phyloP scores from a whole-genome alignment of 2,888 invertebrate species.

The Ceramica pisi region DNA sequence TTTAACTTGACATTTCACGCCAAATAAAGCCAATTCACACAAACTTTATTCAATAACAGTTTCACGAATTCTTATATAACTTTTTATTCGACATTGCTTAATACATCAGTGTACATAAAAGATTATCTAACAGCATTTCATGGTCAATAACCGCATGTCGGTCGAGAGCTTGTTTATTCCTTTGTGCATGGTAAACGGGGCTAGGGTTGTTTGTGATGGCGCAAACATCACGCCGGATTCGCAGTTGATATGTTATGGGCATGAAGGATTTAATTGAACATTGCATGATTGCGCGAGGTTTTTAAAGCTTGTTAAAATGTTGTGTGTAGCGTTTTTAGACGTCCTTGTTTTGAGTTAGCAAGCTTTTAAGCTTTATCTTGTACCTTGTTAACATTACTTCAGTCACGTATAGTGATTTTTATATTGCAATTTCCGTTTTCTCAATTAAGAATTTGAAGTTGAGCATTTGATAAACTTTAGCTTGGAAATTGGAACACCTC shows the following conservation, averaged over 20 bases:
- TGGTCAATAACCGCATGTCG: constrained; percentile 56
- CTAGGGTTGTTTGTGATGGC: constrained; percentile 51
- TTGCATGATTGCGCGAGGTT: constrained; percentile 13
- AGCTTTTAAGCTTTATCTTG: not conserved
- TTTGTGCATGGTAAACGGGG: constrained; percentile 57
- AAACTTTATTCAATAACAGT: constrained; percentile 28
- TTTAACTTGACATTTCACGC: constrained; percentile 26
- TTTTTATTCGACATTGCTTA: constrained; percentile 49
- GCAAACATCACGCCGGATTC: constrained; percentile 48
- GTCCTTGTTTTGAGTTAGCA: not conserved
- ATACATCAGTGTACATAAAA: constrained; percentile 33
- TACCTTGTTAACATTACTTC: too few relatives aligned
- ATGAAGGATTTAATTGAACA: constrained; percentile 49
- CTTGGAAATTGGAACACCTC: too few relatives aligned
- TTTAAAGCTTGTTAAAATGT: constrained; percentile 21
- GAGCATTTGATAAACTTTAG: too few relatives aligned
- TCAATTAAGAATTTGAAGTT: too few relatives aligned
- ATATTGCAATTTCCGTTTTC: not conserved
- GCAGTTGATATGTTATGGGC: constrained; percentile 22
- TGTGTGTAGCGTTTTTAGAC: not conserved
- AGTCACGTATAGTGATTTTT: too few relatives aligned
- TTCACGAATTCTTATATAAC: constrained; percentile 59
- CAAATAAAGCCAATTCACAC: constrained; percentile 15
- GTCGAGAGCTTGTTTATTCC: constrained; percentile 50
- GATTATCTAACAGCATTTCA: constrained; percentile 64